Conservation (phyloP, 2,888 invertebrate species). For the Drosophila melanosoma region DNA sequence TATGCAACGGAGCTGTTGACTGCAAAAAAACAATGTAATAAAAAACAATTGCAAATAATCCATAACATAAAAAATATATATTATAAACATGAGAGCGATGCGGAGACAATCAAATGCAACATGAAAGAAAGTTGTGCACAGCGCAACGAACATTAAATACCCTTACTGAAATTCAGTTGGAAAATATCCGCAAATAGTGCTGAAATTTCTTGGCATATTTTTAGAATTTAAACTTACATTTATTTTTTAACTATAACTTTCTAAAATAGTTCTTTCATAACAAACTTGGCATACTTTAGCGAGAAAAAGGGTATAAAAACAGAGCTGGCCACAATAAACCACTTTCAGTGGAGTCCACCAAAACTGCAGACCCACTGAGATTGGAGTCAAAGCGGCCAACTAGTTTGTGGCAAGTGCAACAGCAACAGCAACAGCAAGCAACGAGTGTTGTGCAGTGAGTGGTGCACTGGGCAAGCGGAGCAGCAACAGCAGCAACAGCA, state of each 20-base stretch:
- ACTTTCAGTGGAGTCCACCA: constrained; percentile 54
- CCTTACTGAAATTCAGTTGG: background rate
- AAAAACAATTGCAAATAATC: constrained; percentile 53
- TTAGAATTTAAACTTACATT: accelerated
- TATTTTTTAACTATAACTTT: background rate
- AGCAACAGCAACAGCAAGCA: constrained; percentile 6
- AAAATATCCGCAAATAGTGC: background rate
- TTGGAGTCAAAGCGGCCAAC: constrained; percentile 30
- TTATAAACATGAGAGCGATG: background rate
- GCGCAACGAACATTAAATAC: background rate
- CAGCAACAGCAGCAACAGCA: constrained; percentile 38
- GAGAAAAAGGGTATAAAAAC: constrained; percentile 15
- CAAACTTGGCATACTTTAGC: background rate
- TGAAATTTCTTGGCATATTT: background rate
- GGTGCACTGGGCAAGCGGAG: constrained; percentile 73
- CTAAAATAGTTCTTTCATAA: background rate
- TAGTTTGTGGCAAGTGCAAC: constrained; percentile 65
- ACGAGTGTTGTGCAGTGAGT: constrained; percentile 37
- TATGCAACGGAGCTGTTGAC: constrained; percentile 37
- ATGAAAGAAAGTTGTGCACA: background rate
- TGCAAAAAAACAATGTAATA: constrained; percentile 37
- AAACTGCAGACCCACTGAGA: constrained; percentile 28
- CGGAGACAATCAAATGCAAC: constrained; percentile 15
- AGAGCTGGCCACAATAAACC: constrained; percentile 31
- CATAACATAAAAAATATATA: constrained; percentile 21